Percentiles rank a stretch among this genome's conserved stretches.
Evolutionary conservation across 2,888 invertebrate species (phyloP).

Genomic region (Cryptocheilus praepositus): DNA sequence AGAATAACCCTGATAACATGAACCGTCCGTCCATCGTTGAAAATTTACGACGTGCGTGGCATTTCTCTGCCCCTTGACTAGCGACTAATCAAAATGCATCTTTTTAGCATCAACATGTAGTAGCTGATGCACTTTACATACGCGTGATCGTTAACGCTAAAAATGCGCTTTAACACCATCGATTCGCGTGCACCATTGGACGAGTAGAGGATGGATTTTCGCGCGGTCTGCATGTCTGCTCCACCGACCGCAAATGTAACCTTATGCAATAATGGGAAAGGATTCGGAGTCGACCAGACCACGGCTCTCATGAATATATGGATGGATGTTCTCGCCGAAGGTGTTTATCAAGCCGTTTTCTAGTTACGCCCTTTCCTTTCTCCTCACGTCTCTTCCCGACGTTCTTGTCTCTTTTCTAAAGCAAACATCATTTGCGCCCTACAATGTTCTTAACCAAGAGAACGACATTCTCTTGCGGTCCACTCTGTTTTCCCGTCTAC

Average conservation of each 20-base stretch:
- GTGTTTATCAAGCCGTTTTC: conserved; percentile 68
- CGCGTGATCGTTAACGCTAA: neutral
- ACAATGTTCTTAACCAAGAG: conserved; percentile 6
- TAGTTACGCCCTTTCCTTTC: conserved; percentile 57
- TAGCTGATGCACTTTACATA: neutral
- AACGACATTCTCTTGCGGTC: too few relatives aligned
- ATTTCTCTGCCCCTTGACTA: too few relatives aligned
- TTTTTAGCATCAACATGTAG: neutral
- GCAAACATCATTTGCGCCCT: conserved; percentile 42
- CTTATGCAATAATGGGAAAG: conserved; percentile 66
- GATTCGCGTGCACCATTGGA: neutral
- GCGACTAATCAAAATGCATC: neutral
- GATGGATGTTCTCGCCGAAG: conserved; percentile 63
- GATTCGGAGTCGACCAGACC: conserved; percentile 52
- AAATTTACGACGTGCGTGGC: too few relatives aligned
- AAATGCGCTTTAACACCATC: conserved; percentile 6
- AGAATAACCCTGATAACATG: neutral
- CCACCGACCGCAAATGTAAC: conserved; percentile 59
- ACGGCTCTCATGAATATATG: conserved; percentile 65
- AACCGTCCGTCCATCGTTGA: neutral
- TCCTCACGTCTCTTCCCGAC: conserved; percentile 22
- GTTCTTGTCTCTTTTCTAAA: conserved; percentile 7
- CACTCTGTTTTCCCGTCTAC: too few relatives aligned
- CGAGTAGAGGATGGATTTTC: conserved; percentile 42
- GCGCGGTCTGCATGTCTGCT: conserved; percentile 57